A percentile compares a stretch with the other conserved stretches of the same genome.
Evolutionary conservation across 1,140 invertebrate species (phyloP).

Genomic region (Temnothorax longispinosus): DNA sequence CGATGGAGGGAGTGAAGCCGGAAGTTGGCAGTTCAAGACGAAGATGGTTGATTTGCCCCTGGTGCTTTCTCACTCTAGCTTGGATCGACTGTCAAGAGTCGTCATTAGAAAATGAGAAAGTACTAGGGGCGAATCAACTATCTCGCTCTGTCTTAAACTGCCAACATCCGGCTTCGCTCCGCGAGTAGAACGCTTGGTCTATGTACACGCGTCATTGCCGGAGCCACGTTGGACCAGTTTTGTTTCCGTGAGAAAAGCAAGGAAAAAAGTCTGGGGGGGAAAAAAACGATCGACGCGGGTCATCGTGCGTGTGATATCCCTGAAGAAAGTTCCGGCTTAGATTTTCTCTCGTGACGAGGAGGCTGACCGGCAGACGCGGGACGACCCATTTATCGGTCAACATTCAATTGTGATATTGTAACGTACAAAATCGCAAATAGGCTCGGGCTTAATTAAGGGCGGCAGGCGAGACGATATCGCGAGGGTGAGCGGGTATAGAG

Average conservation of each 20-base stretch:
- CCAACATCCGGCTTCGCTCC: no score
- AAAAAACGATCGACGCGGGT: neutral
- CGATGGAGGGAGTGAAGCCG: no score
- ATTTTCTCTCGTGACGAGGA: neutral
- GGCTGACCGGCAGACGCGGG: slow-evolving; percentile 13
- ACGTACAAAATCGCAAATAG: slow-evolving; percentile 84
- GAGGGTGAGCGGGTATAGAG: slow-evolving; percentile 33
- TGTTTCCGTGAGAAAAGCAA: slow-evolving; percentile 5
- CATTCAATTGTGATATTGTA: slow-evolving; percentile 83
- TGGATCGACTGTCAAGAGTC: no score
- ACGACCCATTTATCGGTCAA: slow-evolving; percentile 78
- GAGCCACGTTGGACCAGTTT: neutral
- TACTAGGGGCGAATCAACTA: no score
- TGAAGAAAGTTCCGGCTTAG: neutral
- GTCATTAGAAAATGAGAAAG: no score
- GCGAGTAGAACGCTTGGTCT: no score
- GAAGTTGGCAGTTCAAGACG: no score
- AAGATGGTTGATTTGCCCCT: no score
- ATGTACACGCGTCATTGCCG: no score
- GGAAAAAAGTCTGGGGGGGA: neutral
- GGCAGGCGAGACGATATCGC: neutral
- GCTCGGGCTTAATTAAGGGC: slow-evolving; percentile 63
- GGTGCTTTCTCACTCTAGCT: no score
- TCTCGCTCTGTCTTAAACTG: no score
- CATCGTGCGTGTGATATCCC: neutral